Evolutionary conservation across 1,140 invertebrate genomes (phyloP), one percentile per base, ranked within the genome.

Genomic region (Elysia chlorotica): DNA sequence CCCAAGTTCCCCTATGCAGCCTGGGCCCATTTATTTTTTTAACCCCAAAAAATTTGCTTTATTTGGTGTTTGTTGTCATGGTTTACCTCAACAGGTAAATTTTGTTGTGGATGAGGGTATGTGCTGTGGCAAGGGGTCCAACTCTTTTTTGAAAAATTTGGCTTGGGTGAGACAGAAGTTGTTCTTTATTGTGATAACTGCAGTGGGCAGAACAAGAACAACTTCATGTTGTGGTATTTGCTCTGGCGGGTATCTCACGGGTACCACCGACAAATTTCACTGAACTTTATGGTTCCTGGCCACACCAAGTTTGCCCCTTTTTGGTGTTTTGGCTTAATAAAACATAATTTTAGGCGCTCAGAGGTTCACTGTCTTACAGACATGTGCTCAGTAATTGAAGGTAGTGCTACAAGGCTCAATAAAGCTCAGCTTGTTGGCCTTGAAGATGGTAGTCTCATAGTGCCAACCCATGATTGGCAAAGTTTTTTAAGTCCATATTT

Each of bases 241-340:
- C 17, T 66, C 4, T 81, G 80, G 80, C 67, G 80, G 63, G 71
- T 75, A 19, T 28, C 70, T 6, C 65, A 19, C 57, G 67, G 74
- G n/a, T 61, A 74, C 4, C 77, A 80, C 48, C 67, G n/a, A 30
- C 2, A 35, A 3, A 66, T 78, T 14, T 21, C 65, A 4, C 65
- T 76, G 19, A 78, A 76, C 28, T 80, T 81, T 41, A 73, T 81
- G 69, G 66, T 76, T 31, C 65, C 74, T 38, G 79, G 76, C 0
- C 79, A 82, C 37, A 81, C 81, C 19, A 82, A 81, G 41, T 82
- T 82, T 77, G 68, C 79, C 21, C 78, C 78, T 1, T 75, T 80
- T 41, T 81, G 78, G 79, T 75, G 74, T 67, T 82, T 81, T 76
- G 78, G 79, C 14, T 35, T 81, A 17, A 59, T 81, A 23, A 82